These are phyloP conservation scores for Meloidogyne floridensis DNA, from an alignment of 1,140 invertebrate species.

Conservation along the genomic window DNA sequence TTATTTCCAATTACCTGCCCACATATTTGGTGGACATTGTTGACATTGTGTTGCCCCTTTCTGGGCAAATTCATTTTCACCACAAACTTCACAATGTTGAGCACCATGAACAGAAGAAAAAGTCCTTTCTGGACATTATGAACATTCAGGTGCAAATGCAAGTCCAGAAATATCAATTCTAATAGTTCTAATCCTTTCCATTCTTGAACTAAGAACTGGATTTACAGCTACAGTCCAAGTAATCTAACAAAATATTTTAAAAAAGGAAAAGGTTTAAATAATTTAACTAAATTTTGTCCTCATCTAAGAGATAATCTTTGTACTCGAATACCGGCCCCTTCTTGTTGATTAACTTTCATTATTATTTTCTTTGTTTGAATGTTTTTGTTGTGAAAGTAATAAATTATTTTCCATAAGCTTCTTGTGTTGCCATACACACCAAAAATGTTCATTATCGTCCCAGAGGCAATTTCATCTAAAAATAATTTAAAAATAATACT, in stretches of 20 bases:
- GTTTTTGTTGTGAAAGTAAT: neutral
- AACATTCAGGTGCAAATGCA: conserved; percentile 72
- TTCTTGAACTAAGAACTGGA: conserved; percentile 28
- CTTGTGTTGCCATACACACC: too few species aligned
- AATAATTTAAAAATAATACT: too few species aligned
- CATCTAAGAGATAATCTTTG: conserved; percentile 45
- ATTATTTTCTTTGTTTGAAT: conserved; percentile 1
- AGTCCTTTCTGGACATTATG: conserved; percentile 71
- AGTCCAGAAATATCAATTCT: conserved; percentile 67
- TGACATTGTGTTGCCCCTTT: conserved; percentile 68
- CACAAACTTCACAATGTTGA: conserved; percentile 69
- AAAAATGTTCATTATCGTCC: too few species aligned
- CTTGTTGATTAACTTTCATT: conserved; percentile 32
- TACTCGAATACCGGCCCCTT: conserved; percentile 49
- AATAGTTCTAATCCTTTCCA: conserved; percentile 50
- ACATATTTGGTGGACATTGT: conserved; percentile 68
- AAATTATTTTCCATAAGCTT: neutral
- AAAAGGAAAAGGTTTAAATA: neutral
- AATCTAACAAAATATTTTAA: conserved; percentile 17
- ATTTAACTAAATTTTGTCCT: conserved; percentile 54
- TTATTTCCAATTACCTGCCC: conserved; percentile 61
- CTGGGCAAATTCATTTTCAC: conserved; percentile 67
- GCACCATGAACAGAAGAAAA: conserved; percentile 68
- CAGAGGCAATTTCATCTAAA: too few species aligned
- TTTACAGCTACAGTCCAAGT: conserved; percentile 61